Conservation (phyloP, 2,888 invertebrate genomes). For the Pyralis farinalis region DNA sequence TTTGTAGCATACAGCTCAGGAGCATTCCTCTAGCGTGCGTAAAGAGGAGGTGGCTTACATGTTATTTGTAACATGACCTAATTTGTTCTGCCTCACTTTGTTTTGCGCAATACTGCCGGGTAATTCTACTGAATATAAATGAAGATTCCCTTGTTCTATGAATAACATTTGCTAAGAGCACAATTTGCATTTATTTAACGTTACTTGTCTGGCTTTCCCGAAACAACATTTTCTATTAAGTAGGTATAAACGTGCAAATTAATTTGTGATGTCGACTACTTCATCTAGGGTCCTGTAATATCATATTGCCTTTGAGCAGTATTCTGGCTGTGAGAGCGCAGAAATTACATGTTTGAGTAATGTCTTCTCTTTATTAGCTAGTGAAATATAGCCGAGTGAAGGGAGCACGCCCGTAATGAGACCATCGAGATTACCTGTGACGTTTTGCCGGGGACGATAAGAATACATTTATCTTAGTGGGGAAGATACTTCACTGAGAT, state of each 20-base stretch:
- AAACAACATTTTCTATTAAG: constrained; percentile 2
- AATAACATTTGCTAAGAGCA: constrained; percentile 63
- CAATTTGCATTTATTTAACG: constrained; percentile 57
- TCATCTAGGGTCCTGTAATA: neutral
- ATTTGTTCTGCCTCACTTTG: constrained; percentile 44
- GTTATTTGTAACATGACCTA: constrained; percentile 42
- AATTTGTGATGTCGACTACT: neutral
- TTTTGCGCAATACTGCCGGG: constrained; percentile 46
- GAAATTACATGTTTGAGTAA: constrained; percentile 53
- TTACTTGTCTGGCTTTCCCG: constrained; percentile 37
- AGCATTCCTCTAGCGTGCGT: constrained; percentile 22
- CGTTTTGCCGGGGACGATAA: constrained; percentile 39
- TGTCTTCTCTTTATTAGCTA: constrained; percentile 56
- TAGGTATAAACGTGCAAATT: constrained; percentile 6
- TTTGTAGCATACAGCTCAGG: constrained; percentile 24
- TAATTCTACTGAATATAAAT: constrained; percentile 68
- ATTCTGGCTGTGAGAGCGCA: constrained; percentile 23
- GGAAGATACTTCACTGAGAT: constrained; percentile 26
- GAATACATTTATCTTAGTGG: constrained; percentile 40
- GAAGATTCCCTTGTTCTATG: constrained; percentile 61
- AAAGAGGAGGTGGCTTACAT: constrained; percentile 17
- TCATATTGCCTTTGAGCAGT: neutral
- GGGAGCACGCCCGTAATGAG: constrained; percentile 42
- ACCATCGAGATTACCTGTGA: constrained; percentile 45
- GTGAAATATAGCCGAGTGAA: constrained; percentile 47